Percentiles rank a stretch among this genome's conserved stretches.
Evolutionary conservation across 1,140 invertebrate genomes (phyloP).

Genomic region (Leptopilina clavipes): DNA sequence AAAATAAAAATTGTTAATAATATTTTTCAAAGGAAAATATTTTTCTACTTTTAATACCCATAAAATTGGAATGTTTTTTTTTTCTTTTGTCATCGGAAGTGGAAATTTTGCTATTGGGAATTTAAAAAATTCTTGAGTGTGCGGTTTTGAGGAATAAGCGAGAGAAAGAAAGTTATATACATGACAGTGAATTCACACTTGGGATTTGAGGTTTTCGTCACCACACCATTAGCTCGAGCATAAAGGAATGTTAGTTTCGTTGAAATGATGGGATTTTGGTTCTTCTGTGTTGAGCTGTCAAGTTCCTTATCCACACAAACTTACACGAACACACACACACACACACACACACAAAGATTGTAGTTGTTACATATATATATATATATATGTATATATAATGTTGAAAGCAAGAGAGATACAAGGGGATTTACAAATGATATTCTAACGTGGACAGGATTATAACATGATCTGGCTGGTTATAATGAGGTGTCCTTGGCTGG

Average conservation of each 20-base stretch:
- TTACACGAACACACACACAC: neutral
- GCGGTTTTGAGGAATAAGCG: neutral
- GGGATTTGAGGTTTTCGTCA: neutral
- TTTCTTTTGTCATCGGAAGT: neutral
- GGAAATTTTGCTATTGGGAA: neutral
- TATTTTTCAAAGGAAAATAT: too few relatives aligned
- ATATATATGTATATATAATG: neutral
- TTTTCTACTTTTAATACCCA: too few relatives aligned
- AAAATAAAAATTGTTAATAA: too few relatives aligned
- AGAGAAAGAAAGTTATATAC: neutral
- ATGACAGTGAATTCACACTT: slow-evolving; percentile 25
- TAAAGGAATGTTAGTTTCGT: slow-evolving; percentile 26
- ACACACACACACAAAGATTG: neutral
- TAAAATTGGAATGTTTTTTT: too few relatives aligned
- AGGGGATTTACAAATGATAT: slow-evolving; percentile 26
- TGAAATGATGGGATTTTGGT: slow-evolving; percentile 26
- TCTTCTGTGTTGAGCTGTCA: slow-evolving; percentile 2
- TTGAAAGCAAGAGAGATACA: slow-evolving; percentile 7
- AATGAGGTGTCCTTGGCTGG: slow-evolving; percentile 30
- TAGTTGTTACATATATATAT: neutral
- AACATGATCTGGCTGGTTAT: slow-evolving; percentile 23
- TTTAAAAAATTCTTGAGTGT: slow-evolving; percentile 1
- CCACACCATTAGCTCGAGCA: slow-evolving; percentile 20
- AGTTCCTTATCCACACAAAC: neutral
- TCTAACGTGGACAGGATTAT: slow-evolving; percentile 27